phyloP scores from a whole-genome alignment of 2,888 invertebrate genomes.

The Hesperia comma region DNA sequence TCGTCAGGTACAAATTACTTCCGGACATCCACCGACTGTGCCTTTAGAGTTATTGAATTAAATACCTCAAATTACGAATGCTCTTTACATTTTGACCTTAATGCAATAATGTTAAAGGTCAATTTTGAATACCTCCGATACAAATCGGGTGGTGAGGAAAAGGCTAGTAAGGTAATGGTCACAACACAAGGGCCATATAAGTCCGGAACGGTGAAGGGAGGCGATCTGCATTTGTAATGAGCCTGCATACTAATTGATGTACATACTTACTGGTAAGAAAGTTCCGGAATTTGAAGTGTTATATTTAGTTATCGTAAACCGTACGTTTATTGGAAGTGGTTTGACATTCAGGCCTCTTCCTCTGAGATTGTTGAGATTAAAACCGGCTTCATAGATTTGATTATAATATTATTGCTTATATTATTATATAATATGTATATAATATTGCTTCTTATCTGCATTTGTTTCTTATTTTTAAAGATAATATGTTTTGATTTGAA shows the following conservation, averaged over 20 bases:
- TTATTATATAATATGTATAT: too few species aligned
- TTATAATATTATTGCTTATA: too few species aligned
- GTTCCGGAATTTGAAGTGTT: slow-evolving; percentile 22
- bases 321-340: too few species aligned
- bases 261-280: slow-evolving; percentile 19
- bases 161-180: slow-evolving; percentile 28
- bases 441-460: too few species aligned
- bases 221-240: slow-evolving; percentile 39
- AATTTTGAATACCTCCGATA: slow-evolving; percentile 44
- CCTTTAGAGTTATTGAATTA: slow-evolving; percentile 45
- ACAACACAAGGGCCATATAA: slow-evolving; percentile 32
- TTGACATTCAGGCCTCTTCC: too few species aligned
- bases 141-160: slow-evolving; percentile 11
- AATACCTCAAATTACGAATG: slow-evolving; percentile 38
- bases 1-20: slow-evolving; percentile 21
- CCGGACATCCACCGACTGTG: slow-evolving; percentile 36
- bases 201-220: slow-evolving; percentile 37
- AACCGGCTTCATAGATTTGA: too few species aligned
- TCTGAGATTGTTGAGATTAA: too few species aligned
- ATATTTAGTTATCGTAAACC: too few species aligned
- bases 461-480: too few species aligned
- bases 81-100: slow-evolving; percentile 50
- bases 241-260: slow-evolving; percentile 41
- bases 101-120: slow-evolving; percentile 47
- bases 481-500: too few species aligned